Conservation (phyloP, 2,113 vertebrate species). For the Naja naja region DNA sequence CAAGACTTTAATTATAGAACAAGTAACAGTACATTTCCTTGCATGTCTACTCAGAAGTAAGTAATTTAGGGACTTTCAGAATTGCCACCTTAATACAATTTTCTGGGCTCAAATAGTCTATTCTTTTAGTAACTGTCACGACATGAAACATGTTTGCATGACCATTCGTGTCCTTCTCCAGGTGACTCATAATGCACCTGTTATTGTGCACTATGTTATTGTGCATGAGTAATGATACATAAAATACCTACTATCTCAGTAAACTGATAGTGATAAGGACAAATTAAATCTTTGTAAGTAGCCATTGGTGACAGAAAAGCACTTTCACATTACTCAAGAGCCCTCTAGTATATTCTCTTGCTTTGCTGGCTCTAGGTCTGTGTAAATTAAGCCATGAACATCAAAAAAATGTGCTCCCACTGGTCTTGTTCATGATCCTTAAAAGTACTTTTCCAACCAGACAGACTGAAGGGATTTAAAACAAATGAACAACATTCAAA, state of each 20-base stretch:
- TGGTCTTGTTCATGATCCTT: constrained; percentile 34
- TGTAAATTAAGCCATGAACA: constrained; percentile 17
- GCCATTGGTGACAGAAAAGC: not conserved
- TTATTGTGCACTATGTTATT: not conserved
- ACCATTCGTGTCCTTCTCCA: not conserved
- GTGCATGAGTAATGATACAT: not conserved
- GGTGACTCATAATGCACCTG: not conserved
- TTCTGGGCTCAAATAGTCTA: not conserved
- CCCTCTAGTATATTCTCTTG: not conserved
- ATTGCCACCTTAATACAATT: not conserved
- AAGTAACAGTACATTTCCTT: not conserved
- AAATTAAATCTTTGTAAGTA: not conserved
- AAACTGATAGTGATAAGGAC: not conserved
- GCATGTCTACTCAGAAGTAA: not conserved
- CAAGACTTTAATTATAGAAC: not conserved
- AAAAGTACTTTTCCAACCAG: constrained; percentile 38
- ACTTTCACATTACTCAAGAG: not conserved
- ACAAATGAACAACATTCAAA: constrained; percentile 50
- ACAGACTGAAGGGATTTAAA: constrained; percentile 51
- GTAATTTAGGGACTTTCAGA: not conserved
- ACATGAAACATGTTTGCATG: not conserved
- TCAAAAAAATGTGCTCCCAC: not conserved
- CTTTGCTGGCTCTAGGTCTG: not conserved
- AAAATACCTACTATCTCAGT: not conserved
- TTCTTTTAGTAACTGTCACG: not conserved